Base-by-base conservation (phyloP, 2,797 vertebrate species). In the Ciconia nigra region DNA sequence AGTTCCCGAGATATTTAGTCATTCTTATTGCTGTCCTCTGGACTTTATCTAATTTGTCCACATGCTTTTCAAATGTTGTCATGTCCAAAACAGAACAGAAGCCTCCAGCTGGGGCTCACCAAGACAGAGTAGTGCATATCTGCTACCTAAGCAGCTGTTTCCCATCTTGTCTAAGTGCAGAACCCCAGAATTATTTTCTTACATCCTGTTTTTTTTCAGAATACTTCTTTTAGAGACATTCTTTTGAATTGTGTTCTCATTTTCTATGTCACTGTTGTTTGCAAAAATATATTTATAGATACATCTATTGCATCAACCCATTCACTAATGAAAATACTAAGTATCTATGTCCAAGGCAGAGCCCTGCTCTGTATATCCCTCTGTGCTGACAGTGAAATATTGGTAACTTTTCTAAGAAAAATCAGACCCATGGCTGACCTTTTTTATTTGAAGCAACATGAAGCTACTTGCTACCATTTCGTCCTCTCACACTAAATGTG, bases 111-210 rank as follows among this genome's bases (percentile, higher is more conserved):
- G 93, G 86, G 51, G 25, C 66, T 86, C 61, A 49, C 72, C 72
- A 47, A 69, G 47, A 46, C 8, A 25, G 16, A 72, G 42, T 16
- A 57, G 47, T 29, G 37, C 26, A 4, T 66, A 62, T 85, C 51
- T 89, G 78, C 86, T 83, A 79, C 57, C 72, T 83, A 69, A 74
- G 51, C 93, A 94, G 86, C 82, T 94, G 93, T 65, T 87, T 89
- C 46, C 51, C 33, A 22, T 79, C 83, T 35, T 49, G 61, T 52
- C 35, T 29, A 37, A 79, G 44, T n/a, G 55, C 66, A 39, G 61
- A 91, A 55, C 44, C 25, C n/a, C 55, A 33, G 44, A 71, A 84
- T 78, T 55, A 84, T 49, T 87, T 70, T 55, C 72, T 87, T 89
- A 29, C 25, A 33, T 63, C 20, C 39, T 74, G 54, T 17, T 55